A percentile compares a stretch with the other conserved stretches of the same genome.
Conservation (phyloP, 2,797 vertebrate genomes). For the Salmo trutta region DNA sequence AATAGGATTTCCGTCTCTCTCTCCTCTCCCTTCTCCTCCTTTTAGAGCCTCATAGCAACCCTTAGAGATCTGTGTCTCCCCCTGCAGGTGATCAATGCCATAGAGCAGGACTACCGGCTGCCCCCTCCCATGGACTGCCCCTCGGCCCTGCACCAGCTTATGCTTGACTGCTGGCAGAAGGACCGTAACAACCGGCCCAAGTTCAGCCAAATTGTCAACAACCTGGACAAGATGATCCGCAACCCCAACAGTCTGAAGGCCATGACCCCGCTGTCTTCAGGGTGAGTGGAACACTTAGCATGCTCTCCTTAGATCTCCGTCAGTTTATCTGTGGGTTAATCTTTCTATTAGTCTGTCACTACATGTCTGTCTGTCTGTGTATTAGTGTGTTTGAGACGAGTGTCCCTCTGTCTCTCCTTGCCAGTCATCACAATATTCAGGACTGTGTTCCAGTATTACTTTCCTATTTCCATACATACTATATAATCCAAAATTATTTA, state of each 20-base stretch:
- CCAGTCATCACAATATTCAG: not conserved
- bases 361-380: not conserved
- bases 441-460: not conserved
- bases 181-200: constrained; percentile 97
- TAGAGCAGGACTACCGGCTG: constrained; percentile 96
- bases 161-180: constrained; percentile 99
- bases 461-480: constrained; percentile 17
- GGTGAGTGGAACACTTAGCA: constrained; percentile 70
- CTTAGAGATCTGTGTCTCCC: constrained; percentile 60
- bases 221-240: constrained; percentile 98
- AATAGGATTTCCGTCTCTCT: constrained; percentile 27
- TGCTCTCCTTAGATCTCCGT: not conserved
- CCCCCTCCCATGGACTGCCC: constrained; percentile 98
- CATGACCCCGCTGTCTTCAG: constrained; percentile 94
- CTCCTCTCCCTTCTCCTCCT: constrained; percentile 20
- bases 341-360: not conserved
- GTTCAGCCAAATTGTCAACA: constrained; percentile 97
- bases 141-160: constrained; percentile 94
- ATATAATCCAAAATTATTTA: constrained; percentile 36
- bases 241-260: constrained; percentile 98
- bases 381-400: constrained; percentile 9
- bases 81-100: constrained; percentile 94
- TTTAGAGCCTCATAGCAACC: constrained; percentile 40
- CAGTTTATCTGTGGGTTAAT: not conserved
- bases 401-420: constrained; percentile 15